Evolutionary conservation across 2,888 invertebrate genomes (phyloP).

Genomic region (Hybos culiciformis): DNA sequence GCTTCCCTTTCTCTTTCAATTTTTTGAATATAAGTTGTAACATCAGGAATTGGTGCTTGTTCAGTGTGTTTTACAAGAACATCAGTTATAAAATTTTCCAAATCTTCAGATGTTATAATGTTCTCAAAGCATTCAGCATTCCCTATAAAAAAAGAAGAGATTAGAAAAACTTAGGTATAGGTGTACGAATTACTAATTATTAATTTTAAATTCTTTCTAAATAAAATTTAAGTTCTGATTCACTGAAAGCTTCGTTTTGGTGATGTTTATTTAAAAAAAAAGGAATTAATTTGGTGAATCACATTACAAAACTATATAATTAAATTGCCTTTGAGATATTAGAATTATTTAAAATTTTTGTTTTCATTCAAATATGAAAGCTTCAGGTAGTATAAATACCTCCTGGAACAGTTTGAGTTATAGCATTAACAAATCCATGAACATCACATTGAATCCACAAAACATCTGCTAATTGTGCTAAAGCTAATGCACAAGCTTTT

Average conservation of each 20-base stretch:
- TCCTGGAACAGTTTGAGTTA: constrained; percentile 45
- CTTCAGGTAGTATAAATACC: constrained; percentile 41
- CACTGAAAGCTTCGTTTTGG: no score
- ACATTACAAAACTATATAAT: no score
- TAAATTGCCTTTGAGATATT: constrained; percentile 9
- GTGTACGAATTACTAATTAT: no score
- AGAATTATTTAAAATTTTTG: not conserved
- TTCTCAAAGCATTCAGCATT: constrained; percentile 26
- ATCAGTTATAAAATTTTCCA: constrained; percentile 55
- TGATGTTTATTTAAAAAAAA: no score
- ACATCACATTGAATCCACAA: constrained; percentile 70
- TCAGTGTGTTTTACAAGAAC: constrained; percentile 69
- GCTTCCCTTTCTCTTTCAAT: constrained; percentile 82
- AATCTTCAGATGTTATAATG: constrained; percentile 28
- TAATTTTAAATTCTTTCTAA: no score
- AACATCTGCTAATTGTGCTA: constrained; percentile 62
- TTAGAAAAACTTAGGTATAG: no score
- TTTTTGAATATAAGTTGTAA: constrained; percentile 88
- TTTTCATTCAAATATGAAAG: constrained; percentile 17
- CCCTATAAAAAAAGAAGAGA: no score
- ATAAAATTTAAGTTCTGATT: no score
- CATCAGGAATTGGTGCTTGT: constrained; percentile 81
- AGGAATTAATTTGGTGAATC: no score
- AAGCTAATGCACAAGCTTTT: constrained; percentile 65
- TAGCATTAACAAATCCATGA: constrained; percentile 61